A percentile compares a stretch with the other conserved stretches of the same genome.
Evolutionary conservation across 2,113 vertebrate genomes (phyloP).

Genomic region (Urocitellus parryii): DNA sequence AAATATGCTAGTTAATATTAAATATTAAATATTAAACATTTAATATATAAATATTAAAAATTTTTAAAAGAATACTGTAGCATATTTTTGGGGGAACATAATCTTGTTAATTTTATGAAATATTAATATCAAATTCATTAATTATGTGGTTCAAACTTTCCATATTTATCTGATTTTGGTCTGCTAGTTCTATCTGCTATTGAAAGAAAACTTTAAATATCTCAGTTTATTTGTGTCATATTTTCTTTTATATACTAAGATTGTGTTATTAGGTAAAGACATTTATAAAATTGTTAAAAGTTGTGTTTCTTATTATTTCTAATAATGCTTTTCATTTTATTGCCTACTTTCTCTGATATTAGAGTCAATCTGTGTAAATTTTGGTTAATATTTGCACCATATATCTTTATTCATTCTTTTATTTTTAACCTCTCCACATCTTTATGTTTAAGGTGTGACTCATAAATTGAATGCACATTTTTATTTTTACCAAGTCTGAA

Average conservation of each 20-base stretch:
- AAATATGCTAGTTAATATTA: neutral
- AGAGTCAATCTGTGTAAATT: neutral
- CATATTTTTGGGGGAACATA: neutral
- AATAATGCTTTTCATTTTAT: constrained; percentile 6
- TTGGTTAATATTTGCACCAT: neutral
- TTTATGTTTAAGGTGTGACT: constrained; percentile 21
- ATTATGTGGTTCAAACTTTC: neutral
- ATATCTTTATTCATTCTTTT: neutral
- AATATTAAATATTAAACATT: neutral
- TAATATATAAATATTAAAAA: neutral
- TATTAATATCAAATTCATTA: neutral
- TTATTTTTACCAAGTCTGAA: constrained; percentile 58
- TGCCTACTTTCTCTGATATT: neutral
- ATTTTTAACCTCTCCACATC: constrained; percentile 41
- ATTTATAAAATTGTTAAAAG: neutral
- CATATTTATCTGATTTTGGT: neutral
- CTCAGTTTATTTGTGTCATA: neutral
- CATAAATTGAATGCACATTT: constrained; percentile 34
- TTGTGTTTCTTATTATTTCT: constrained; percentile 14
- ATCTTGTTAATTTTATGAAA: neutral
- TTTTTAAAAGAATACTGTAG: neutral
- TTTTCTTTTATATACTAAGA: neutral
- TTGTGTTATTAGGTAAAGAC: neutral
- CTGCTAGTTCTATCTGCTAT: neutral
- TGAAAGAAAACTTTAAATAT: neutral